Base-by-base conservation (phyloP, 2,888 invertebrate species). In the Galeopsomyia nigrocyanea region DNA sequence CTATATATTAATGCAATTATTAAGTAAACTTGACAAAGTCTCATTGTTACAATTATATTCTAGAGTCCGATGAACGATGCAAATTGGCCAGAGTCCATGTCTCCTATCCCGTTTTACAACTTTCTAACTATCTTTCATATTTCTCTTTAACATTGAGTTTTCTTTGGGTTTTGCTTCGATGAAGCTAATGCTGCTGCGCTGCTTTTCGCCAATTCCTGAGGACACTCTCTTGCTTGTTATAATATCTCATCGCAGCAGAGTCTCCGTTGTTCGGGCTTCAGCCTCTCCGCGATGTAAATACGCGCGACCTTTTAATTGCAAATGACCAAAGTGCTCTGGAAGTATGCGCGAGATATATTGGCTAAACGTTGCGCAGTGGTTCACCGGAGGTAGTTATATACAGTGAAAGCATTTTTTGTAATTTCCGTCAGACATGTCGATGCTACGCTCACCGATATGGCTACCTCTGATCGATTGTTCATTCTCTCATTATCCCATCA, bases 301-400 rank as follows among this genome's bases (percentile, higher is more conserved):
- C 14, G 55, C 17, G 19, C 53, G 26, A 46, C 55, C 31, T 57
- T 71, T 9, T 60, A 26, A 26, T n/a, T n/a, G 17, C 16, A 47
- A 68, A 66, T 64, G 66, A 66, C 16, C 19, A n/a, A 47, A 53
- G 9, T 72, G 56, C 31, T 13, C 31, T 64, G 58, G 58, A 56
- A 67, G 49, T 67, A 70, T 67, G 56, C 67, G 39, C 19, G 17
- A 62, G 56, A 61, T 69, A 74, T 81, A 84, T 84, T 86, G 84
- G 84, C 82, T 81, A 84, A 86, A 82, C 80, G 85, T 82, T 83
- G 84, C 86, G 86, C 86, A 86, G 85, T 84, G 80, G 82, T 83
- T 79, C 75, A 76, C 76, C 80, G 77, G 78, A 77, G 79, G 78
- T 80, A 79, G 77, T 77, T 76, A 78, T 76, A 78, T 71, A 74